Percentiles rank a stretch among this genome's conserved stretches.
phyloP scores from a whole-genome alignment of 2,888 invertebrate genomes.

The Orthosia incerta region DNA sequence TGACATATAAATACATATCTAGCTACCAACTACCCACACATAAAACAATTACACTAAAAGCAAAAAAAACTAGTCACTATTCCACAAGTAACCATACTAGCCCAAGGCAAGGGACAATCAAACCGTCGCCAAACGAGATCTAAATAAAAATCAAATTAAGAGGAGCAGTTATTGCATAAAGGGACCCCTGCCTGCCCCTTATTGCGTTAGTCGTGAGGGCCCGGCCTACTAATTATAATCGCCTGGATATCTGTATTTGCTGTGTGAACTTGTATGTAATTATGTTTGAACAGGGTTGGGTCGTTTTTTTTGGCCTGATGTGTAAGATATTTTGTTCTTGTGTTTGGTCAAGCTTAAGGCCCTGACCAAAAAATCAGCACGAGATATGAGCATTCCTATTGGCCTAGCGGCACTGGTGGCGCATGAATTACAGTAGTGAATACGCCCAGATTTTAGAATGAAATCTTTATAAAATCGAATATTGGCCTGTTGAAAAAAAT shows the following conservation, averaged over 20 bases:
- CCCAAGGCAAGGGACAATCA: slow-evolving; percentile 77
- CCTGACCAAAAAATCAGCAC: no score
- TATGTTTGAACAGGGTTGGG: slow-evolving; percentile 9
- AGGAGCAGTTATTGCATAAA: slow-evolving; percentile 76
- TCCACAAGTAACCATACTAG: slow-evolving; percentile 59
- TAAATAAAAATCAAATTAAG: slow-evolving; percentile 87
- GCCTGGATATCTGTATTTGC: slow-evolving; percentile 69
- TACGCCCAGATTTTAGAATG: no score
- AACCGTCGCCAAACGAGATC: slow-evolving; percentile 82
- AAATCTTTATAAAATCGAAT: no score
- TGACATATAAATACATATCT: neutral
- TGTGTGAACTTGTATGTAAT: slow-evolving; percentile 55
- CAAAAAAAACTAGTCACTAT: slow-evolving; percentile 58
- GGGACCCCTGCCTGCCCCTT: slow-evolving; percentile 68
- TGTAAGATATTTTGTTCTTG: neutral
- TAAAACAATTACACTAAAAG: slow-evolving; percentile 42
- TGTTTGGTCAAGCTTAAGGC: no score
- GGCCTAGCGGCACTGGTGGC: no score
- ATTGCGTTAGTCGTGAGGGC: slow-evolving; percentile 68
- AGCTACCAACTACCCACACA: neutral
- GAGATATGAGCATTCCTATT: no score
- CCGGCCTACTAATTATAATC: slow-evolving; percentile 77
- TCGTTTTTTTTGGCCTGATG: neutral
- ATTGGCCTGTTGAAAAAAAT: no score
- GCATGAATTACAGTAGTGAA: no score